phyloP scores from a whole-genome alignment of 2,888 invertebrate species.

The Mallateleia sp. region DNA sequence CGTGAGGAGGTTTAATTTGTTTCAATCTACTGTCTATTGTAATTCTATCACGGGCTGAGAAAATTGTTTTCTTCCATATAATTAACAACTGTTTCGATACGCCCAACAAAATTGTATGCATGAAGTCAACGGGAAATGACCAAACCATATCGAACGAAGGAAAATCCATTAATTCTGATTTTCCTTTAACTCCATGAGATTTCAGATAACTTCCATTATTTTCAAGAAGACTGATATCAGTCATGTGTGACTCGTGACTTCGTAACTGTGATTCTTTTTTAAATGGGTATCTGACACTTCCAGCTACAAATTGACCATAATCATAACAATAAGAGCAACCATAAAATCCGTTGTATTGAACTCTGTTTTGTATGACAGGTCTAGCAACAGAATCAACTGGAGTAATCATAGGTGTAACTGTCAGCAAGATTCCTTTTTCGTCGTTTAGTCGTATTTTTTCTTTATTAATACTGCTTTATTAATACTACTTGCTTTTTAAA shows the following conservation, averaged over 20 bases:
- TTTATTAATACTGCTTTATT: no score
- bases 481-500: constrained; percentile 24
- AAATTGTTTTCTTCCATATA: background rate
- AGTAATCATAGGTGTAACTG: constrained; percentile 6
- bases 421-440: background rate
- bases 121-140: constrained; percentile 7
- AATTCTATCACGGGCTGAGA: constrained; percentile 3
- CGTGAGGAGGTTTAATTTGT: constrained; percentile 28
- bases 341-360: constrained; percentile 49
- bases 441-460: background rate
- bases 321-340: constrained; percentile 52
- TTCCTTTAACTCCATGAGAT: constrained; percentile 48
- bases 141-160: constrained; percentile 4
- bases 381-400: constrained; percentile 50
- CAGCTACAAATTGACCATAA: constrained; percentile 10
- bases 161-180: constrained; percentile 34
- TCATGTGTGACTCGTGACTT: constrained; percentile 16
- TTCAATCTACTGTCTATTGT: constrained; percentile 13
- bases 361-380: constrained; percentile 52
- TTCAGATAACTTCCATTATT: background rate
- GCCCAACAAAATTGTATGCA: constrained; percentile 13
- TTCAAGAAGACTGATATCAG: constrained; percentile 4
- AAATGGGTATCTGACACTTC: constrained; percentile 21
- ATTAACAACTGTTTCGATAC: background rate
- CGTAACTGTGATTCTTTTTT: constrained; percentile 5